Percentiles rank a stretch among this genome's conserved stretches.
phyloP scores from a whole-genome alignment of 2,797 vertebrate genomes.

The Acanthurus tractus region DNA sequence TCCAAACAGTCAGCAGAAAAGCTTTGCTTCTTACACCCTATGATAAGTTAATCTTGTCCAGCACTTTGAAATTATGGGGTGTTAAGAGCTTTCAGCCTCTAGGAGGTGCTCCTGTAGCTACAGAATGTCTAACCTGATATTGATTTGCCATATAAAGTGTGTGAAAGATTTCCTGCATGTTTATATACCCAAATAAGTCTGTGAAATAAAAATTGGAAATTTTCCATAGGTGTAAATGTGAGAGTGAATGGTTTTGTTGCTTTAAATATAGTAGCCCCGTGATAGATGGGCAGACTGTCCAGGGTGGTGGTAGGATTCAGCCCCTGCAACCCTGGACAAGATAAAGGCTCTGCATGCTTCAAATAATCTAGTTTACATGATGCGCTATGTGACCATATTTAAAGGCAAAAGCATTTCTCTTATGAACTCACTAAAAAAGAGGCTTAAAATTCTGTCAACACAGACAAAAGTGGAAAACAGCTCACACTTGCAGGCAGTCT shows the following conservation, averaged over 20 bases:
- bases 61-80: not conserved
- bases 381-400: not conserved
- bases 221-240: not conserved
- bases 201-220: not conserved
- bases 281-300: not conserved
- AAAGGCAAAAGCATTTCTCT: not conserved
- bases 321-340: not conserved
- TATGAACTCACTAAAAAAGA: not conserved
- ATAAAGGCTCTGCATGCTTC: not conserved
- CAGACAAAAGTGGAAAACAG: too few relatives aligned
- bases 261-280: not conserved
- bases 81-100: not conserved
- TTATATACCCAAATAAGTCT: not conserved
- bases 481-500: not conserved
- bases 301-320: not conserved
- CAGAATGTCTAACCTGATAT: not conserved
- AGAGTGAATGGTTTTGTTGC: not conserved
- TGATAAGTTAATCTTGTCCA: too few relatives aligned
- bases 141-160: not conserved
- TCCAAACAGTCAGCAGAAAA: too few relatives aligned
- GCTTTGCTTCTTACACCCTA: too few relatives aligned
- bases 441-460: not conserved
- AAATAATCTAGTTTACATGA: not conserved
- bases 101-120: too few relatives aligned
- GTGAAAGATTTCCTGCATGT: not conserved